Evolutionary conservation across 1,140 invertebrate genomes (phyloP).

Genomic region (Patella vulgata): DNA sequence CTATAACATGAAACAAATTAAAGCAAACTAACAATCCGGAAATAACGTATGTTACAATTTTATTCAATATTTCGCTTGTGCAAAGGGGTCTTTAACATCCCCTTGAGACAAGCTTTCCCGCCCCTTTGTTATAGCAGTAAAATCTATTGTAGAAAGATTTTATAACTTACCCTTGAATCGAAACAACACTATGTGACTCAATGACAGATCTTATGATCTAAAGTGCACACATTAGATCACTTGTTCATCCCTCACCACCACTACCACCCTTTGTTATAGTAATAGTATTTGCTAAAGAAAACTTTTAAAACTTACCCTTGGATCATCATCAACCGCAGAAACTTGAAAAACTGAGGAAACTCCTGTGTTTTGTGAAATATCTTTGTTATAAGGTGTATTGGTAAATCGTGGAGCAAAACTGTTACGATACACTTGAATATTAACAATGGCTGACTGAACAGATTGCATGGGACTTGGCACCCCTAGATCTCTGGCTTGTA

Average conservation of each 20-base stretch:
- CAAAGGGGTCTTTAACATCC: too few species aligned
- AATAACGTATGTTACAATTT: too few species aligned
- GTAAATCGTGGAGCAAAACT: slow-evolving; percentile 24
- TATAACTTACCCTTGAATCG: slow-evolving; percentile 1
- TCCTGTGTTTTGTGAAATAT: slow-evolving; percentile 2
- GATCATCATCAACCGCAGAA: slow-evolving; percentile 12
- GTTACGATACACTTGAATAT: slow-evolving; percentile 33
- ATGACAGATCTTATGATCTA: too few species aligned
- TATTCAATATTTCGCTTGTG: too few species aligned
- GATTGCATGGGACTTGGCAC: slow-evolving; percentile 2
- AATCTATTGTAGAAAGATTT: slow-evolving; percentile 16
- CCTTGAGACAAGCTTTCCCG: too few species aligned
- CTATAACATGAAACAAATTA: too few species aligned
- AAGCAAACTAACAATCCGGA: too few species aligned
- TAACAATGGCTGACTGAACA: slow-evolving; percentile 12
- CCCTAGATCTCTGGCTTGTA: slow-evolving; percentile 27
- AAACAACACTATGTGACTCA: too few species aligned
- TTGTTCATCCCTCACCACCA: too few species aligned
- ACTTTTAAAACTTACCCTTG: not conserved
- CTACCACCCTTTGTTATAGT: not conserved
- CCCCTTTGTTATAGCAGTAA: too few species aligned
- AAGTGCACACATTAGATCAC: too few species aligned
- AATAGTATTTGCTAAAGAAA: not conserved
- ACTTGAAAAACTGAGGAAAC: slow-evolving; percentile 11
- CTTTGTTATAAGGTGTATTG: slow-evolving; percentile 14